These are phyloP conservation scores for Charanyca ferruginea DNA, from an alignment of 2,888 invertebrate species.

Conservation along the genomic window DNA sequence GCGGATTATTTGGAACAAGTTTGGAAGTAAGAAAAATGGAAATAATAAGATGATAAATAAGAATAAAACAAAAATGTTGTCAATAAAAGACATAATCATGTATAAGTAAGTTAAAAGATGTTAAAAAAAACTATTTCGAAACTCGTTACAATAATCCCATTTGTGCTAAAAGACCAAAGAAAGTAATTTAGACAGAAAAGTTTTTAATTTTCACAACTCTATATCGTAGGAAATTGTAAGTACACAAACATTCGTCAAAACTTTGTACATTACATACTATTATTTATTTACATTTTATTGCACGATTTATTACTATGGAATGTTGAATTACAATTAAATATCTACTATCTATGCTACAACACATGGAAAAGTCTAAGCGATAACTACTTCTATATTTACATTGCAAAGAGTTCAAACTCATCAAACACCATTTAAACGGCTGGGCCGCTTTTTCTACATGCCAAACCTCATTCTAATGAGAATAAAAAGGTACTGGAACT, in stretches of 20 bases:
- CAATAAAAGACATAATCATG: neutral
- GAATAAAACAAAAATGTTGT: neutral
- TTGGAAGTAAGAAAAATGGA: conserved; percentile 1
- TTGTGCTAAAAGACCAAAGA: conserved; percentile 58
- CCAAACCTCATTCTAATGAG: conserved; percentile 59
- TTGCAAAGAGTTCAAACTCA: conserved; percentile 24
- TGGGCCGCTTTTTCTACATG: conserved; percentile 34
- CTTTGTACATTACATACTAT: conserved; percentile 65
- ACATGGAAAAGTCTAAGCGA: conserved; percentile 57
- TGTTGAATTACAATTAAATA: conserved; percentile 77
- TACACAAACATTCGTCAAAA: conserved; percentile 48
- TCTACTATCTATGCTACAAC: conserved; percentile 57
- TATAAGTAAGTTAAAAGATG: neutral
- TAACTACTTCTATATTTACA: conserved; percentile 53
- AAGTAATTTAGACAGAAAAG: conserved; percentile 36
- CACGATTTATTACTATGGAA: conserved; percentile 87
- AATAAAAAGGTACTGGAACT: conserved; percentile 79
- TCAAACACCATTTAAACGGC: conserved; percentile 15
- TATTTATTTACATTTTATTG: conserved; percentile 72
- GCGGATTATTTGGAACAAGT: conserved; percentile 29
- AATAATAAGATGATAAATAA: neutral
- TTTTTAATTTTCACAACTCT: conserved; percentile 38
- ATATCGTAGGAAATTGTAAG: conserved; percentile 54
- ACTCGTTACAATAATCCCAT: conserved; percentile 27
- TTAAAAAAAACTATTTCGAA: conserved; percentile 7